phyloP scores from a whole-genome alignment of 2,888 invertebrate species.

The Pandemis cinnamomeana region DNA sequence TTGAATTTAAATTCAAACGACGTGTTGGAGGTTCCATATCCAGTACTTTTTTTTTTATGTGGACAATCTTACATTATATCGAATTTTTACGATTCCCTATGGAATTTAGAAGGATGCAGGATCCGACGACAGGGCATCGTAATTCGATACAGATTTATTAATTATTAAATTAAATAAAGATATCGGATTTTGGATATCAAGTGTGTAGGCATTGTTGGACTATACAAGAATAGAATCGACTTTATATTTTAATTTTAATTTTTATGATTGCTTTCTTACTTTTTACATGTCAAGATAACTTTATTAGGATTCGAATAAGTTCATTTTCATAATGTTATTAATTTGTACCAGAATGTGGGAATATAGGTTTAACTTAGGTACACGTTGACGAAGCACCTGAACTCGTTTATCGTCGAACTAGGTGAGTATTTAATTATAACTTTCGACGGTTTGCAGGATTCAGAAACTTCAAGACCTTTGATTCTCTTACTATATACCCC shows the following conservation, averaged over 20 bases:
- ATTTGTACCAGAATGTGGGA: not conserved
- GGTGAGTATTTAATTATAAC: too few relatives aligned
- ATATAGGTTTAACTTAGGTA: too few relatives aligned
- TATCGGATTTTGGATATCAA: conserved; percentile 66
- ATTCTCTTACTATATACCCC: too few relatives aligned
- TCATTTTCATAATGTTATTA: not conserved
- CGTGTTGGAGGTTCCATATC: conserved; percentile 24
- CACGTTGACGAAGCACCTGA: not conserved
- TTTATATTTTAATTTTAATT: not conserved
- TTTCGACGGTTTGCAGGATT: too few relatives aligned
- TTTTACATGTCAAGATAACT: too few relatives aligned
- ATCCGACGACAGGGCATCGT: conserved; percentile 61
- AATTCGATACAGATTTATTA: conserved; percentile 78
- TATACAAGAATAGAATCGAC: conserved; percentile 14
- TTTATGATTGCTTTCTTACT: not conserved
- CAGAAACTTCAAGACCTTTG: too few relatives aligned
- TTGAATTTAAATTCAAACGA: conserved; percentile 22
- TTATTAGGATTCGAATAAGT: too few relatives aligned
- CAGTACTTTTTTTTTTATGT: conserved; percentile 49
- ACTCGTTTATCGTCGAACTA: not conserved
- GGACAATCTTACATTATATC: conserved; percentile 69
- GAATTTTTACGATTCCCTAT: conserved; percentile 62
- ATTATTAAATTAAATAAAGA: conserved; percentile 78
- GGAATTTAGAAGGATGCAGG: conserved; percentile 63
- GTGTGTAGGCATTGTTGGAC: conserved; percentile 43